Base-by-base conservation (phyloP, 2,888 invertebrate species). In the Epistrophe eligans region DNA sequence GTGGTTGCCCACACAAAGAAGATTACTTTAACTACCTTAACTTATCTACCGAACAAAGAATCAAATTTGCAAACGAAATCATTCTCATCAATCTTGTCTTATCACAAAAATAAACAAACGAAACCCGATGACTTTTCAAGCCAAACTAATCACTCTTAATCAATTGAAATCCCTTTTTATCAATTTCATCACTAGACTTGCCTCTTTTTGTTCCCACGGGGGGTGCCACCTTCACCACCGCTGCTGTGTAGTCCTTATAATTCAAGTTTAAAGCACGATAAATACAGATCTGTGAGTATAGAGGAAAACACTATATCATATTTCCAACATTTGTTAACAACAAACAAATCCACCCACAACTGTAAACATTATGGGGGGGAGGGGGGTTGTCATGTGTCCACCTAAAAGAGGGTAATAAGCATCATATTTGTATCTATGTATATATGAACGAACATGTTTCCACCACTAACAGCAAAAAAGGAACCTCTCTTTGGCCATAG, bases 61-160 rank as follows among this genome's bases (percentile, higher is more conserved):
- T 38, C 52, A 38, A n/a, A 50, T 40, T 17, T 43, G 24, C 58
- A 17, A 67, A 28, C 48, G 40, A 70, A 40, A 35, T 32, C 28
- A 48, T 50, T 35, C 48, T 35, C 15, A 67, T 58, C 67, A 32
- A 57, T 35, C 45, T 52, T 40, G 38, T 48, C 50, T 58, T 66
- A 73, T 73, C 77, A 57, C 17, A 17, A 48, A 10, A 48, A 48
- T 17, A 48, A 82, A 57, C 58, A 48, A 82, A 57, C 58, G 50
- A 52, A 73, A 66, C 66, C 50, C 57, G 66, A 73, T 77, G 72
- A 67, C 35, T 70, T 77, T 66, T 71, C 77, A 66, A 72, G 82
- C 52, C 19, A 50, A 72, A 40, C 72, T 55, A 83, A 83, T 77
- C 82, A 52, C 72, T 77, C 35, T 35, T 15, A 58, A 71, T 72